Conservation (phyloP, 2,888 invertebrate genomes). For the Actias luna region DNA sequence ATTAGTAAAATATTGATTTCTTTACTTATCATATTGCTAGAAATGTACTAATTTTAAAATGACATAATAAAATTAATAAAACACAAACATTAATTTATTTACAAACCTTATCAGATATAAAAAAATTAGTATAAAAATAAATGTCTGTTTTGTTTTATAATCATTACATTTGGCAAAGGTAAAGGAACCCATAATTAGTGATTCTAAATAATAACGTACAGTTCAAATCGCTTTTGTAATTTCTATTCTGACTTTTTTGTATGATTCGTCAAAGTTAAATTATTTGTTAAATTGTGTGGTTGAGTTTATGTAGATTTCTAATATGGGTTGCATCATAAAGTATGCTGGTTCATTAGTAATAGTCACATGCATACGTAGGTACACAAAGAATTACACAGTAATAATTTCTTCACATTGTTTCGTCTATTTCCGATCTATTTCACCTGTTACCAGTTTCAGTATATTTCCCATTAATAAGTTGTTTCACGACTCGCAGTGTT, state of each 20-base stretch:
- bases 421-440: constrained; percentile 32
- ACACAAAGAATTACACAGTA: constrained; percentile 20
- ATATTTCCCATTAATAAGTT: constrained; percentile 25
- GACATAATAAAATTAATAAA: background rate
- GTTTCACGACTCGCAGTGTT: background rate
- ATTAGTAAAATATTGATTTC: background rate
- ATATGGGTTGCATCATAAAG: background rate
- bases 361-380: background rate
- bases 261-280: too few species aligned
- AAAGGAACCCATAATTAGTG: background rate
- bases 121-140: background rate
- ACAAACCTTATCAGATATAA: background rate
- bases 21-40: background rate
- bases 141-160: background rate
- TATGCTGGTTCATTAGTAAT: constrained; percentile 4
- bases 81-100: background rate
- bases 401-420: constrained; percentile 32
- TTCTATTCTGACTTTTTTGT: too few species aligned
- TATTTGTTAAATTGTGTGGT: background rate
- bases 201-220: background rate
- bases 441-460: constrained; percentile 33
- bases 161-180: background rate
- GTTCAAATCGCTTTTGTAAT: background rate
- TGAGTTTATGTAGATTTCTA: background rate
- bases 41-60: too few species aligned